These are phyloP conservation scores for Villa cingulata DNA, from an alignment of 2,888 invertebrate species.

Conservation along the genomic window DNA sequence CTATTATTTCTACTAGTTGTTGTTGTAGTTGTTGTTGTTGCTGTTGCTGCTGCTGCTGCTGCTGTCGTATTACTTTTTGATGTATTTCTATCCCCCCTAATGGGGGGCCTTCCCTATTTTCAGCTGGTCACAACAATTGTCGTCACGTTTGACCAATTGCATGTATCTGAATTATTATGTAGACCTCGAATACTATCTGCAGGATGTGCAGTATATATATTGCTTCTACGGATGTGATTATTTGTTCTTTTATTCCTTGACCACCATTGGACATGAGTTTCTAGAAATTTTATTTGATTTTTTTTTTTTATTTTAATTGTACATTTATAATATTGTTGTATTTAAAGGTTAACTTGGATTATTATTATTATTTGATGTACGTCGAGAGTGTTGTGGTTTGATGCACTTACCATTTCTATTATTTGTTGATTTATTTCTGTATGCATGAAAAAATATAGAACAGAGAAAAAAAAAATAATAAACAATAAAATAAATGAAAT, in stretches of 20 bases:
- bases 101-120: conserved; percentile 15
- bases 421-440: conserved; percentile 33
- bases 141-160: conserved; percentile 28
- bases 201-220: conserved; percentile 35
- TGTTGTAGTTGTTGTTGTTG: no score
- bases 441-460: conserved; percentile 8
- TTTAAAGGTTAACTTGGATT: conserved; percentile 4
- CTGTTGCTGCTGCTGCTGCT: conserved; percentile 1
- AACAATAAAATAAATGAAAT: no score
- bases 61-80: neutral
- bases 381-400: conserved; percentile 16
- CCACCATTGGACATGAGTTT: conserved; percentile 37
- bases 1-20: no score
- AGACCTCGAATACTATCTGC: conserved; percentile 34
- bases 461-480: neutral
- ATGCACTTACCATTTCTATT: conserved; percentile 35
- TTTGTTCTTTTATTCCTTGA: conserved; percentile 34
- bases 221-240: conserved; percentile 33
- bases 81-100: neutral
- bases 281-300: conserved; percentile 17
- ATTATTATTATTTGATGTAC: conserved; percentile 6
- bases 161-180: conserved; percentile 22
- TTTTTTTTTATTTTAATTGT: no score
- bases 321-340: conserved; percentile 1
- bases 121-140: conserved; percentile 33